A percentile compares a stretch with the other conserved stretches of the same genome.
These are phyloP conservation scores for Eriocheir sinensis DNA, from an alignment of 1,140 invertebrate genomes.

Conservation along the genomic window DNA sequence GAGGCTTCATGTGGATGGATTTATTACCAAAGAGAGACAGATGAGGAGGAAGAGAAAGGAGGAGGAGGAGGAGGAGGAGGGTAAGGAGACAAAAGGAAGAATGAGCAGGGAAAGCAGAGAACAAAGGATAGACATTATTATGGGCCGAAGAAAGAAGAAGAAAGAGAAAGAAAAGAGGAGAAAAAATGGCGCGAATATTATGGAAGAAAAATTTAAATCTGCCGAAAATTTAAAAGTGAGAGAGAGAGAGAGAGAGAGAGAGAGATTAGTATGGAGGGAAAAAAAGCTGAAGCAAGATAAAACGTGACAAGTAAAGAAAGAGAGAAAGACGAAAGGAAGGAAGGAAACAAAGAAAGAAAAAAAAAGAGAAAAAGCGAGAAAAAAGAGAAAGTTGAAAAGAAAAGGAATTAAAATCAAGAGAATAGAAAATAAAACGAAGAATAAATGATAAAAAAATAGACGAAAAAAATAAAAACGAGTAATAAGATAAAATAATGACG, in stretches of 20 bases:
- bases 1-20: neutral
- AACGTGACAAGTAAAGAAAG: neutral
- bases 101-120: neutral
- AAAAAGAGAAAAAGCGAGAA: neutral
- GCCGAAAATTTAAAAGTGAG: neutral
- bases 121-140: neutral
- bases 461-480: too few relatives aligned
- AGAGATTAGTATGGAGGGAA: neutral
- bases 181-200: neutral
- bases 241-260: neutral
- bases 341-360: too few relatives aligned
- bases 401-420: too few relatives aligned
- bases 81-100: neutral
- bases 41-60: constrained; percentile 3
- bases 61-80: constrained; percentile 33
- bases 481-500: too few relatives aligned
- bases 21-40: constrained; percentile 34
- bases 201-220: neutral
- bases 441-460: too few relatives aligned
- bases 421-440: too few relatives aligned
- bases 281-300: neutral
- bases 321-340: neutral
- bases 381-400: too few relatives aligned
- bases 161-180: neutral
- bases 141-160: neutral